A percentile compares a stretch with the other conserved stretches of the same genome.
Evolutionary conservation across 2,888 invertebrate genomes (phyloP).

Genomic region (Drosophila fulvimacula): DNA sequence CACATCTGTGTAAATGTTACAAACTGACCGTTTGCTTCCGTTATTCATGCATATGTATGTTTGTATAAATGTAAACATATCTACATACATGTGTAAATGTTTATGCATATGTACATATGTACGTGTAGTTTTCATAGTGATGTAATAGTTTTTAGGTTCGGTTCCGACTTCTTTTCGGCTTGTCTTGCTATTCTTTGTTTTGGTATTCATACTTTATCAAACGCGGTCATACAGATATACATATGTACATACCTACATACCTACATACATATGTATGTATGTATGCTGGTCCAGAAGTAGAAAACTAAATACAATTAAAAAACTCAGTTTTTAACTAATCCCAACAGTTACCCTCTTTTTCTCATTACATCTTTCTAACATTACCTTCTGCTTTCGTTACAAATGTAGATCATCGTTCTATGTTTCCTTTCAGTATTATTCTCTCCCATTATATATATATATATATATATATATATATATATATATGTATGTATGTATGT

Average conservation of each 20-base stretch:
- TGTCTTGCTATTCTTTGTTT: constrained; percentile 18
- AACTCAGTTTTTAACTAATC: constrained; percentile 5
- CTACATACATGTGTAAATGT: too few relatives aligned
- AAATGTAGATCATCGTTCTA: constrained; percentile 9
- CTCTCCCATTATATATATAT: too few relatives aligned
- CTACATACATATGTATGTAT: neutral
- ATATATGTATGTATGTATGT: neutral
- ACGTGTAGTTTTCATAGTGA: constrained; percentile 67
- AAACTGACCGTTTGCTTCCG: constrained; percentile 31
- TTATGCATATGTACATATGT: constrained; percentile 49
- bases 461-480: too few relatives aligned
- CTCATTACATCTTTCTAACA: constrained; percentile 6
- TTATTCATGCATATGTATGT: constrained; percentile 32
- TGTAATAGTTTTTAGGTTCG: constrained; percentile 72
- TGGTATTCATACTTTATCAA: constrained; percentile 14
- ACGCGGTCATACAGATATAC: constrained; percentile 2
- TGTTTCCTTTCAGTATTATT: neutral
- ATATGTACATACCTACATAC: too few relatives aligned
- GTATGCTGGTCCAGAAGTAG: too few relatives aligned
- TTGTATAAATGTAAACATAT: too few relatives aligned
- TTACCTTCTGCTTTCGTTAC: constrained; percentile 22
- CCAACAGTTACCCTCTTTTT: constrained; percentile 3
- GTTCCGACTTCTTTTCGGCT: constrained; percentile 26
- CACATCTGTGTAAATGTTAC: neutral
- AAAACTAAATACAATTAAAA: too few relatives aligned